Evolutionary conservation across 2,113 vertebrate genomes (phyloP), one percentile per base, ranked within the genome.

Genomic region (Trinectes maculatus): DNA sequence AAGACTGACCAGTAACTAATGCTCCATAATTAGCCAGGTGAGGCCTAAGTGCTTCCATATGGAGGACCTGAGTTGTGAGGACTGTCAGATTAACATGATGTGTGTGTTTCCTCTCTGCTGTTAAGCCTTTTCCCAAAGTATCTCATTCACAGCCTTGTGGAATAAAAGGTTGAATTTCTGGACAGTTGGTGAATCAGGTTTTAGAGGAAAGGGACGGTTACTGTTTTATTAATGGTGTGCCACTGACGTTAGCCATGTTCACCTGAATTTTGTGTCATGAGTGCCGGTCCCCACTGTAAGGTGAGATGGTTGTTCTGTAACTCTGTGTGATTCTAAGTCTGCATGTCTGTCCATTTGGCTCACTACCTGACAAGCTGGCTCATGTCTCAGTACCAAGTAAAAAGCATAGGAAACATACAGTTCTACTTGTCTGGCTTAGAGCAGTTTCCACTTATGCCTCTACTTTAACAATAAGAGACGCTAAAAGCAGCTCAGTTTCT

Each of bases 11-110:
- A 74, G 52, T 54, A 77, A 79, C 46, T 47, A 62, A 86, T 71
- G 70, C 70, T 53, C 22, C 69, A 47, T 67, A 82, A 86, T 85
- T 79, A 83, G 51, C 3, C 80, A 86, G 82, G 85, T 88, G 84
- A 86, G 64, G 43, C 42, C 60, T 86, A 77, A 91, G 71, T 22
- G 26, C 74, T 91, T 89, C 89, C 87, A 90, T 78, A 85, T 70
- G 82, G 81, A 57, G 2, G n/a, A 67, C 36, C 57, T n/a, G 68
- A 63, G 70, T 61, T 67, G 67, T 67, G 2, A 74, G 74, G 26
- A 34, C 65, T 85, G 84, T 91, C 87, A 87, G 79, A 89, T 89
- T 82, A 89, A 60, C 31, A 13, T 79, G 74, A 88, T 71, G 71
- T 73, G 82, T 70, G 77, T 78, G 76, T 78, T 84, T 80, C 82